Conservation (phyloP, 2,888 invertebrate genomes). For the Lithophane semibrunnea region DNA sequence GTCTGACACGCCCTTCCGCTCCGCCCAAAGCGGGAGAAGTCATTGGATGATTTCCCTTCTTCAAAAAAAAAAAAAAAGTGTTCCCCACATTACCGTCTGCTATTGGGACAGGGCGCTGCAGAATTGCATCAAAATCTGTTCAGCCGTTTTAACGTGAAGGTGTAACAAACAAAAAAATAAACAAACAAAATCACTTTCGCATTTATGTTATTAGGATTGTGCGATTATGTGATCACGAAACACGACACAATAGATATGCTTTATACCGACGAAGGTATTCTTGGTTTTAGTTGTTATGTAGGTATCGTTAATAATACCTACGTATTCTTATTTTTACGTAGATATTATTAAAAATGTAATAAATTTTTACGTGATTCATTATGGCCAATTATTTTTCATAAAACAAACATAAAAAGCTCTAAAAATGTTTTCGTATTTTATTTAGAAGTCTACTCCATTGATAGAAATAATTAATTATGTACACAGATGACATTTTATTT, state of each 20-base stretch:
- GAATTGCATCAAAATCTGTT: too few relatives aligned
- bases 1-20: too few relatives aligned
- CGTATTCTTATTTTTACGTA: not conserved
- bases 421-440: not conserved
- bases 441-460: slow-evolving; percentile 6
- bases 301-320: not conserved
- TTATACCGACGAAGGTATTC: not conserved
- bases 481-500: not conserved
- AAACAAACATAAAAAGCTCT: too few relatives aligned
- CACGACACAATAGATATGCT: not conserved
- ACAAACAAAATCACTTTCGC: too few relatives aligned
- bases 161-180: too few relatives aligned
- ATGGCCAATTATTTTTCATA: slow-evolving; percentile 10
- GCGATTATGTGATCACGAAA: not conserved
- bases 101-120: too few relatives aligned
- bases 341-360: not conserved
- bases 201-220: too few relatives aligned
- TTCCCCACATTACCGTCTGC: too few relatives aligned
- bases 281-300: not conserved
- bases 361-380: not conserved
- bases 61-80: too few relatives aligned
- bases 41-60: too few relatives aligned
- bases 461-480: not conserved
- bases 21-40: too few relatives aligned
- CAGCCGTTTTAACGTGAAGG: too few relatives aligned